phyloP scores from a whole-genome alignment of 2,888 invertebrate species.

The Zygothrica quintamaculata region DNA sequence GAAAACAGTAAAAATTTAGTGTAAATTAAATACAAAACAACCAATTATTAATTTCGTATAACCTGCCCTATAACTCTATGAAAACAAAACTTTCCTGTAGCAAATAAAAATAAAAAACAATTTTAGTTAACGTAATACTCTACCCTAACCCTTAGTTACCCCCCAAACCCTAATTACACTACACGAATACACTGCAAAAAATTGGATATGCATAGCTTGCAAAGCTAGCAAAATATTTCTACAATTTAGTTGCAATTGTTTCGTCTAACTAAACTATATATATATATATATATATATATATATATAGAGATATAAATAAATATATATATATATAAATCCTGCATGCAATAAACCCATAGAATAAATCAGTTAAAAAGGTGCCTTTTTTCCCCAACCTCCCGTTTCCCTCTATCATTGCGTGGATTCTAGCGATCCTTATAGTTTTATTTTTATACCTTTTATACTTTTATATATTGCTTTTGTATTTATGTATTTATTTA shows the following conservation, averaged over 20 bases:
- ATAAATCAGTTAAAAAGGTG: slow-evolving; percentile 16
- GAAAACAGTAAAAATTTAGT: no score
- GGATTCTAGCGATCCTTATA: no score
- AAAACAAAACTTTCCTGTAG: slow-evolving; percentile 36
- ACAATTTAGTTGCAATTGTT: no score
- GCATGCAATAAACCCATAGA: slow-evolving; percentile 37
- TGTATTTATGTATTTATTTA: slow-evolving; percentile 72
- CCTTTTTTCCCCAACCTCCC: slow-evolving; percentile 12
- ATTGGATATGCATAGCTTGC: slow-evolving; percentile 13
- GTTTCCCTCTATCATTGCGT: slow-evolving; percentile 19
- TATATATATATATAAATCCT: slow-evolving; percentile 27
- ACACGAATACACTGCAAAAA: slow-evolving; percentile 22
- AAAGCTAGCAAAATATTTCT: no score
- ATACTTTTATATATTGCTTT: slow-evolving; percentile 79
- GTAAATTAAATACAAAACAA: slow-evolving; percentile 33
- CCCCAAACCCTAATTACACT: no score
- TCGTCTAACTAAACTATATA: background rate
- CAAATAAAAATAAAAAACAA: background rate
- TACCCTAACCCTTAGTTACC: background rate
- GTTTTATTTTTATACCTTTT: slow-evolving; percentile 48
- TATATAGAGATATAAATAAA: no score
- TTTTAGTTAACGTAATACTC: slow-evolving; percentile 2
- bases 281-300: slow-evolving; percentile 14
- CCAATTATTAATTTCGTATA: slow-evolving; percentile 56
- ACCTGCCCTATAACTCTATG: slow-evolving; percentile 49